phyloP scores from a whole-genome alignment of 1,140 invertebrate genomes.

The Himalopsyche phryganea region DNA sequence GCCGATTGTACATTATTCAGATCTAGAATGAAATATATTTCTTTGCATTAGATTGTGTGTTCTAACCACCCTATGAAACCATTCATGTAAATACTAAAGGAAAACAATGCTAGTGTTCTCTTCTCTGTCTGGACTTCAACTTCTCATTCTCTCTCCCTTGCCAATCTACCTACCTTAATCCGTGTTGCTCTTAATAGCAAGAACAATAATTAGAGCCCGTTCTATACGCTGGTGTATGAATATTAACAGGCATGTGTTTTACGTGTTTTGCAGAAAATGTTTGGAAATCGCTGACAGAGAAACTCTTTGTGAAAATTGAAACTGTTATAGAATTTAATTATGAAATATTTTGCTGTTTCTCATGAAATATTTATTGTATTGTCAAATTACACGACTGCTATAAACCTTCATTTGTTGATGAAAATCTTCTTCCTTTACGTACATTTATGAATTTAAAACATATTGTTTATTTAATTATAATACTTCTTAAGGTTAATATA shows the following conservation, averaged over 20 bases:
- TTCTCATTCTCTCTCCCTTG: not conserved
- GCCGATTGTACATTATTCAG: too few relatives aligned
- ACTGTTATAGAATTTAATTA: constrained; percentile 28
- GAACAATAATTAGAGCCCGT: constrained; percentile 31
- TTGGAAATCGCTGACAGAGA: constrained; percentile 21
- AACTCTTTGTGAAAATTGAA: constrained; percentile 20
- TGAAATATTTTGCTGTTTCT: constrained; percentile 20
- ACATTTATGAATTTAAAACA: too few relatives aligned
- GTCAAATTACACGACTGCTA: not conserved
- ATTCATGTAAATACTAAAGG: constrained; percentile 16
- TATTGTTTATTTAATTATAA: too few relatives aligned
- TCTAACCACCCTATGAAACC: constrained; percentile 1
- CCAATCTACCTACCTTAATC: constrained; percentile 3
- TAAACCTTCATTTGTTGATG: too few relatives aligned
- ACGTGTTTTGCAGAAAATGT: constrained; percentile 1
- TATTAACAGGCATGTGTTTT: constrained; percentile 21
- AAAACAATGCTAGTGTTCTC: constrained; percentile 18
- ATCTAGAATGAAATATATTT: too few relatives aligned
- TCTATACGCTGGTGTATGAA: constrained; percentile 14
- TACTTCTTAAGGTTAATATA: too few relatives aligned
- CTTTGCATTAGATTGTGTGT: too few relatives aligned
- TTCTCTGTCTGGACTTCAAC: constrained; percentile 5
- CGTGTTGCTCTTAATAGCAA: constrained; percentile 10
- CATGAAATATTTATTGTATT: not conserved
- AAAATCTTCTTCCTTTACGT: too few relatives aligned